A percentile compares a stretch with the other conserved stretches of the same genome.
phyloP scores from a whole-genome alignment of 2,113 vertebrate species.

The Centrocercus urophasianus region DNA sequence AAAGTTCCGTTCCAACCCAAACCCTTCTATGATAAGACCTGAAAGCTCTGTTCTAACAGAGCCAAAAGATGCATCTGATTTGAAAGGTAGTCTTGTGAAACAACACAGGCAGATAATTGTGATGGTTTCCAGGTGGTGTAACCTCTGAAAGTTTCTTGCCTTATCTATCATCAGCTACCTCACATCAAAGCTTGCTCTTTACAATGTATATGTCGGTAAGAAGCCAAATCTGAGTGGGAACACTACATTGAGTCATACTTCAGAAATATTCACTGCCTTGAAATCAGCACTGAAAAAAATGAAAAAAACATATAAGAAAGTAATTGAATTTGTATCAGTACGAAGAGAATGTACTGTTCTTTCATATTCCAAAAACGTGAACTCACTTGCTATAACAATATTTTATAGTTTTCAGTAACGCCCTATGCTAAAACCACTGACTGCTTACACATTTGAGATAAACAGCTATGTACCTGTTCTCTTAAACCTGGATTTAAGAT shows the following conservation, averaged over 20 bases:
- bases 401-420: not conserved
- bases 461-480: not conserved
- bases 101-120: not conserved
- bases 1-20: too few species aligned
- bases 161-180: not conserved
- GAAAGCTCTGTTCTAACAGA: not conserved
- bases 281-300: not conserved
- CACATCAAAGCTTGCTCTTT: not conserved
- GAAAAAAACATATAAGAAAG: not conserved
- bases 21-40: too few species aligned
- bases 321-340: not conserved
- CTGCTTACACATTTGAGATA: not conserved
- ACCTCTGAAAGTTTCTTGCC: not conserved
- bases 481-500: not conserved
- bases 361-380: not conserved
- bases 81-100: not conserved
- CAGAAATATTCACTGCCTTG: not conserved
- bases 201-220: not conserved
- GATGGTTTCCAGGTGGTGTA: not conserved
- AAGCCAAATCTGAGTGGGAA: not conserved
- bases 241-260: not conserved
- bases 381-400: not conserved
- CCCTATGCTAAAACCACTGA: not conserved
- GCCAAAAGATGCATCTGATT: not conserved
- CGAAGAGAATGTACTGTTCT: accelerated